Evolutionary conservation across 2,113 vertebrate genomes (phyloP).

Genomic region (Crotophaga sulcirostris): DNA sequence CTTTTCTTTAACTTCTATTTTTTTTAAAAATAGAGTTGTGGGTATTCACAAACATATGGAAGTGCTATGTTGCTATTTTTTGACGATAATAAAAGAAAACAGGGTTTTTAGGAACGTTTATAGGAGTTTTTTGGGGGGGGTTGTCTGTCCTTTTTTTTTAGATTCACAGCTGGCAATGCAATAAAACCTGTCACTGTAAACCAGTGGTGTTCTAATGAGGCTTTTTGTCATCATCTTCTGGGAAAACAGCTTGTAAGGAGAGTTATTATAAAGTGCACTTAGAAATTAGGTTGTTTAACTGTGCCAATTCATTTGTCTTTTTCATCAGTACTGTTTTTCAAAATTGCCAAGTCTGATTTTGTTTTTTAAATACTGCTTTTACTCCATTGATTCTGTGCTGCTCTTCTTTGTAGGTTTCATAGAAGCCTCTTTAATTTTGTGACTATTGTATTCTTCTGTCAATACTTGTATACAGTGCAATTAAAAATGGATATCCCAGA

Average conservation of each 20-base stretch:
- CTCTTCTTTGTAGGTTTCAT: slow-evolving; percentile 64
- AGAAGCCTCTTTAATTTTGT: slow-evolving; percentile 69
- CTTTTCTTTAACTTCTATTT: slow-evolving; percentile 77
- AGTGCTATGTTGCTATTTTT: slow-evolving; percentile 79
- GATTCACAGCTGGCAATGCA: slow-evolving; percentile 77
- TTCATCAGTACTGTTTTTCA: slow-evolving; percentile 62
- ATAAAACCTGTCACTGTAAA: slow-evolving; percentile 74
- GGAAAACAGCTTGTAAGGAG: slow-evolving; percentile 68
- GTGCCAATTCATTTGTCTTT: slow-evolving; percentile 60
- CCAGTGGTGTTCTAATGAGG: slow-evolving; percentile 62
- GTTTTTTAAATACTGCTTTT: slow-evolving; percentile 69
- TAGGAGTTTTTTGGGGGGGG: slow-evolving; percentile 36
- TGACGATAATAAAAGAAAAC: slow-evolving; percentile 73
- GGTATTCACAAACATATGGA: slow-evolving; percentile 71
- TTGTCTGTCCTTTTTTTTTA: slow-evolving; percentile 33
- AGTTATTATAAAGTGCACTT: slow-evolving; percentile 82
- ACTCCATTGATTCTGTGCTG: slow-evolving; percentile 61
- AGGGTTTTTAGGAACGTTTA: slow-evolving; percentile 76
- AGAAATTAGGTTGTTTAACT: slow-evolving; percentile 78
- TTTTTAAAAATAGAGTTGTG: slow-evolving; percentile 75
- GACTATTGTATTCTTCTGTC: slow-evolving; percentile 69
- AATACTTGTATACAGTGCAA: slow-evolving; percentile 66
- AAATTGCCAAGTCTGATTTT: slow-evolving; percentile 54
- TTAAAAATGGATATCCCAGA: slow-evolving; percentile 53
- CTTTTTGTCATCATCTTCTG: slow-evolving; percentile 70